Base-by-base conservation (phyloP, 2,888 invertebrate genomes). In the Calliscelio sp. region DNA sequence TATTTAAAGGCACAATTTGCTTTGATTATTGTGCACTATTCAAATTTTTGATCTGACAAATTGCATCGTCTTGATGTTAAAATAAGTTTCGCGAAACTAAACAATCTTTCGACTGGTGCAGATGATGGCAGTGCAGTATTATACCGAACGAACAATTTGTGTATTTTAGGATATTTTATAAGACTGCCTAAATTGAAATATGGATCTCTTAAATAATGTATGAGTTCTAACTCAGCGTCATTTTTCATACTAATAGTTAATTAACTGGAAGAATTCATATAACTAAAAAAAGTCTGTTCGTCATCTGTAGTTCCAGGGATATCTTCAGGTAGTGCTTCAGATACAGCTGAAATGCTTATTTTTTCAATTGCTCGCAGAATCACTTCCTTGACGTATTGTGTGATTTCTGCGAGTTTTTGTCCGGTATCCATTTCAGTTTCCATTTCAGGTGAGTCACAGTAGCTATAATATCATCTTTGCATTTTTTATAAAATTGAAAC, bases 131-230 rank as follows among this genome's bases (percentile, higher is more conserved):
- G 2, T 2, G 18, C 18, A 35, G 57, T 59, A 35, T 35, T 59
- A 20, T 35, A 35, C 8, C 11, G 16, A 18, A 35, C 8, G 18
- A 59, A 59, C 35, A 2, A 18, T 35, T 32, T 35, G 5, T 16
- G 4, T 18, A 59, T 59, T 11, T 18, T 59, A 3, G 57, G 57
- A 35, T 59, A 59, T 35, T 59, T 59, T 18, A 35, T 10, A 16
- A 18, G 18, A 35, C n/a, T 59, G 16, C 20, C 16, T 6, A 20
- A 18, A 20, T 59, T 20, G 16, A 4, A 8, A 11, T 32, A 32
- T 11, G 57, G 35, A 20, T 59, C 57, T 35, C 57, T 59, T 59
- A 59, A 35, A 35, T 59, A 59, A 14, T 59, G 57, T 10, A 35
- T 28, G 20, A 59, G 20, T 20, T 59, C 57, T 18, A 35, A 16